Conservation (phyloP, 2,113 vertebrate species). For the Clarias batrachus region DNA sequence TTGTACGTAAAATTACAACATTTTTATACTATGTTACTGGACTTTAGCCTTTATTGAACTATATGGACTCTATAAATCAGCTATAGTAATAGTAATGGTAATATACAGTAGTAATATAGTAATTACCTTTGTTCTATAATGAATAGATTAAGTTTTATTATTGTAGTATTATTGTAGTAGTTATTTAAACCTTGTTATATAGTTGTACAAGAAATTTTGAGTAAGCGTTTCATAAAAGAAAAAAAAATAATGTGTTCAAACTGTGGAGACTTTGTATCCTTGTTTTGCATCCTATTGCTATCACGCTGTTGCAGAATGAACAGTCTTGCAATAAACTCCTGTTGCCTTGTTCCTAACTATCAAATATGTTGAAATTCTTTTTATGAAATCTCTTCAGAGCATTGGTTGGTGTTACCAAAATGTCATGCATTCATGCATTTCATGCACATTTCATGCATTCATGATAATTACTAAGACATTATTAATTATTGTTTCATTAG, state of each 20-base stretch:
- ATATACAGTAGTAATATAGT: too few species aligned
- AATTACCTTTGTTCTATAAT: too few species aligned
- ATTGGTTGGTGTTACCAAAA: neutral
- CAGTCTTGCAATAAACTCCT: slow-evolving; percentile 19
- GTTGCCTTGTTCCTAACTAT: slow-evolving; percentile 23
- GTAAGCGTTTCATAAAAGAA: neutral
- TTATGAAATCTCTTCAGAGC: slow-evolving; percentile 11
- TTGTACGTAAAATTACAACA: neutral
- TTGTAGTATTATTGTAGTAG: neutral
- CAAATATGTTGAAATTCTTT: slow-evolving; percentile 25
- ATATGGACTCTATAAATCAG: neutral
- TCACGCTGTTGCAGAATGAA: slow-evolving; percentile 18
- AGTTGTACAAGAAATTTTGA: neutral
- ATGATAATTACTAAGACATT: neutral
- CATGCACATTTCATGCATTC: neutral
- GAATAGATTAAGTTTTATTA: neutral
- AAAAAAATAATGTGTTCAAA: neutral
- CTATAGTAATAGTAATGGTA: too few species aligned
- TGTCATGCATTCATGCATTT: neutral
- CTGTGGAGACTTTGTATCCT: neutral
- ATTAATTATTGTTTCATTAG: neutral
- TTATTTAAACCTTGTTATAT: neutral
- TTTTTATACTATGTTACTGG: neutral
- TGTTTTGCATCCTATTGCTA: neutral
- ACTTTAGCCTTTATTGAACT: neutral